These are phyloP conservation scores for Dilophus febrilis DNA, from an alignment of 2,888 invertebrate species.

Conservation along the genomic window DNA sequence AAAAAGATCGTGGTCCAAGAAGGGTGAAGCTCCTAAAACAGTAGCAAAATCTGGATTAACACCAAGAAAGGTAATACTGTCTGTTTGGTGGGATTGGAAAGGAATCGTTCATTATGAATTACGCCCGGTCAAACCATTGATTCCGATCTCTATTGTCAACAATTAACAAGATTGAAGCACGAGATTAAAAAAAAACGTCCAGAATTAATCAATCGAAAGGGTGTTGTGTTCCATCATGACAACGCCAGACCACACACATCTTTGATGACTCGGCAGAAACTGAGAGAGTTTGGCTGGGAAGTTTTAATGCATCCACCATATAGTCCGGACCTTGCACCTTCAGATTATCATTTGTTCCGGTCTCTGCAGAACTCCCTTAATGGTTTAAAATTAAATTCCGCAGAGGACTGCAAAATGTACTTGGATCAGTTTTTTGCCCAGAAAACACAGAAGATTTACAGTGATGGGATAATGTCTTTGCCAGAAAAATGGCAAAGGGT, in stretches of 20 bases:
- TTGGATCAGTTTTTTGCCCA: conserved; percentile 13
- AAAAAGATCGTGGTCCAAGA: too few species aligned
- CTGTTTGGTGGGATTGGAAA: too few species aligned
- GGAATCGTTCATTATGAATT: too few species aligned
- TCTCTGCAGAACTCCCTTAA: conserved; percentile 11
- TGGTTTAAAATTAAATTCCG: conserved; percentile 11
- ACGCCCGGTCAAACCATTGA: too few species aligned
- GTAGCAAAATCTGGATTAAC: too few species aligned
- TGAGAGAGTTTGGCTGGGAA: conserved; percentile 13
- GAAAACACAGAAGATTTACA: conserved; percentile 11
- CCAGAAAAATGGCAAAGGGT: conserved; percentile 5
- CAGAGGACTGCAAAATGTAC: conserved; percentile 12
- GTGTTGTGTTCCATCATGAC: conserved; percentile 2
- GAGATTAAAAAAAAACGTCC: too few species aligned
- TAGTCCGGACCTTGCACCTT: conserved; percentile 12
- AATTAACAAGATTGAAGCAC: too few species aligned
- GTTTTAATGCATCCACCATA: conserved; percentile 13
- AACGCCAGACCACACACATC: too few species aligned
- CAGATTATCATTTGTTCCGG: conserved; percentile 12
- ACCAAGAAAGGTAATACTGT: too few species aligned
- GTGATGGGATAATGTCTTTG: conserved; percentile 9
- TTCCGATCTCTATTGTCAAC: too few species aligned
- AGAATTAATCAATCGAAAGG: too few species aligned
- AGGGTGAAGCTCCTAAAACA: too few species aligned
- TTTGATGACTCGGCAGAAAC: conserved; percentile 13